These are phyloP conservation scores for Resseliella maxima DNA, from an alignment of 2,888 invertebrate genomes.

Conservation along the genomic window DNA sequence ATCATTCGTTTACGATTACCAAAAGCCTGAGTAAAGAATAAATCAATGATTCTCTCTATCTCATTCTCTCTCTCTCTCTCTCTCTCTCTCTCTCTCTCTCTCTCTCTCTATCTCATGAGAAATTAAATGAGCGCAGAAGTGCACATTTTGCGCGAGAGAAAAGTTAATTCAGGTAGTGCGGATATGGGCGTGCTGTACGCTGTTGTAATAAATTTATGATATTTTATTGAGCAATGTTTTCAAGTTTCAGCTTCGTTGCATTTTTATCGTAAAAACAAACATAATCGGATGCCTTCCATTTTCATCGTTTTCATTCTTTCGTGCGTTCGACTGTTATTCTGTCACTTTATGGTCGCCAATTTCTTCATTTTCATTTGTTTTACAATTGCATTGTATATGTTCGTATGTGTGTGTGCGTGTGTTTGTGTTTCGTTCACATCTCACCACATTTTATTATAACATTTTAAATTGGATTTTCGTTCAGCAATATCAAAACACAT, in stretches of 20 bases:
- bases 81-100: not conserved
- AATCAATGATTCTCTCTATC: no score
- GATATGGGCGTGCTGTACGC: constrained; percentile 57
- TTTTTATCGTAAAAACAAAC: constrained; percentile 19
- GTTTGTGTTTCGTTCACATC: not conserved
- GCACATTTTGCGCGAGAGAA: constrained; percentile 49
- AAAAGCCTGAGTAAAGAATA: no score
- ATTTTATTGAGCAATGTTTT: constrained; percentile 51
- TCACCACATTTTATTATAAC: constrained; percentile 21
- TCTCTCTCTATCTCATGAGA: no score
- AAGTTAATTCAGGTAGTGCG: constrained; percentile 58
- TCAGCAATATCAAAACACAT: constrained; percentile 16
- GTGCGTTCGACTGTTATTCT: not conserved
- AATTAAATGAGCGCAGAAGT: not conserved
- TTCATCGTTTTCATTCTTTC: not conserved
- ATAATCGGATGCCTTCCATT: not conserved
- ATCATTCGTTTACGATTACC: no score
- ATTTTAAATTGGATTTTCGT: constrained; percentile 53
- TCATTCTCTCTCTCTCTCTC: no score
- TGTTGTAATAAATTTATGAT: constrained; percentile 56
- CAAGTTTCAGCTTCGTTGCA: constrained; percentile 8
- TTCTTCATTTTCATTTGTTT: constrained; percentile 41
- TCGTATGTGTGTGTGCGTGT: not conserved
- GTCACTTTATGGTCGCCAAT: not conserved
- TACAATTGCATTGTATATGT: not conserved